A percentile compares a stretch with the other conserved stretches of the same genome.
These are phyloP conservation scores for Campoletis raptor DNA, from an alignment of 2,888 invertebrate genomes.

Conservation along the genomic window DNA sequence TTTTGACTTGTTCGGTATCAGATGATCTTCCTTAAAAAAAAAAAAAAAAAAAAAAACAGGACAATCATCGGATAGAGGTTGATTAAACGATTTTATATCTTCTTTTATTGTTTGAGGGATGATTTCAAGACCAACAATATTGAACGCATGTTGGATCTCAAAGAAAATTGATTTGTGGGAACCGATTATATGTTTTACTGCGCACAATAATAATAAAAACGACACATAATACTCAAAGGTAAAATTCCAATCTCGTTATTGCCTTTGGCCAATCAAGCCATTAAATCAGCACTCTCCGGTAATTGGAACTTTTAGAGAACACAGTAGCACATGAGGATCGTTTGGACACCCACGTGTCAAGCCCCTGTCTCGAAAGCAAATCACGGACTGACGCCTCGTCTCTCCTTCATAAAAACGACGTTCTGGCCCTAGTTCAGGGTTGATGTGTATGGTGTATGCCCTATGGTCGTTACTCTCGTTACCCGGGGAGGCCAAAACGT, in stretches of 20 bases:
- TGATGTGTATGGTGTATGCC: conserved; percentile 37
- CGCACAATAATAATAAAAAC: neutral
- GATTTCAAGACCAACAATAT: neutral
- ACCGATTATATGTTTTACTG: neutral
- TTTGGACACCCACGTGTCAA: conserved; percentile 39
- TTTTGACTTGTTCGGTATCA: too few species aligned
- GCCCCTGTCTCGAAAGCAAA: conserved; percentile 38
- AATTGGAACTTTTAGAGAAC: conserved; percentile 56
- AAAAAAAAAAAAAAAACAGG: too few species aligned
- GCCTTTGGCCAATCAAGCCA: conserved; percentile 49
- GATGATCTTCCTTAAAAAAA: too few species aligned
- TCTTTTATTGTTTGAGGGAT: neutral
- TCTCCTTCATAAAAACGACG: conserved; percentile 62
- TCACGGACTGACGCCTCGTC: conserved; percentile 59
- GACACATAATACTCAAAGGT: neutral
- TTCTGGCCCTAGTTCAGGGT: conserved; percentile 36
- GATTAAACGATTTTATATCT: too few species aligned
- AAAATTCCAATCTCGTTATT: conserved; percentile 24
- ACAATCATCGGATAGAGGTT: too few species aligned
- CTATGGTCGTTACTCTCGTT: conserved; percentile 66
- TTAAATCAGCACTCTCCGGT: conserved; percentile 23
- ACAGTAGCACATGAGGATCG: conserved; percentile 36
- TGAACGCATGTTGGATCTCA: neutral
- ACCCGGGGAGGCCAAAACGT: conserved; percentile 50
- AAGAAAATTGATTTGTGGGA: neutral